A percentile compares a stretch with the other conserved stretches of the same genome.
phyloP scores from a whole-genome alignment of 2,888 invertebrate species.

The Idaea straminata region DNA sequence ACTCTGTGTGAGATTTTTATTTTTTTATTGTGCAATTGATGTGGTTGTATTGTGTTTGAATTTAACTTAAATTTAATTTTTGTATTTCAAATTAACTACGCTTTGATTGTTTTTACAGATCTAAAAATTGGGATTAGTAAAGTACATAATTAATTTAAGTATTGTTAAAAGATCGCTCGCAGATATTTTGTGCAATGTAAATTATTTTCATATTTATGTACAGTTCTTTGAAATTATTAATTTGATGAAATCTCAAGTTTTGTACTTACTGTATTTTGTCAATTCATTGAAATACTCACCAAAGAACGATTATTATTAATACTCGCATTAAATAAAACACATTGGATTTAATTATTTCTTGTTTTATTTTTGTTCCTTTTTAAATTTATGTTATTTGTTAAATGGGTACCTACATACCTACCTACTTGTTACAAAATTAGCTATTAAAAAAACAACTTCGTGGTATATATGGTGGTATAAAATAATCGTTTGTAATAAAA shows the following conservation, averaged over 20 bases:
- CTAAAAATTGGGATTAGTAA: neutral
- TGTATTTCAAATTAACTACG: neutral
- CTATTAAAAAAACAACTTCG: too few species aligned
- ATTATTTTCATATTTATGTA: neutral
- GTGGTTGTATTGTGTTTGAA: slow-evolving; percentile 4
- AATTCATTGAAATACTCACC: slow-evolving; percentile 63
- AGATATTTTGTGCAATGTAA: neutral
- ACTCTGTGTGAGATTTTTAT: slow-evolving; percentile 45
- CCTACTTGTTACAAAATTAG: too few species aligned
- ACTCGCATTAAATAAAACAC: slow-evolving; percentile 71
- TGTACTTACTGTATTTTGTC: slow-evolving; percentile 36
- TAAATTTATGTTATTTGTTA: too few species aligned
- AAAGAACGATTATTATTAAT: slow-evolving; percentile 72
- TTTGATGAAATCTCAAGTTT: slow-evolving; percentile 47
- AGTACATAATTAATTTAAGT: neutral
- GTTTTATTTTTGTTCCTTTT: slow-evolving; percentile 29
- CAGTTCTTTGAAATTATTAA: slow-evolving; percentile 16
- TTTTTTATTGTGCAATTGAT: slow-evolving; percentile 35
- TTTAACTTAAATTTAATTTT: too few species aligned
- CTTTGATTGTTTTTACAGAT: slow-evolving; percentile 7
- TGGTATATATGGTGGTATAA: too few species aligned
- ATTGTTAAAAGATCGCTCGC: neutral
- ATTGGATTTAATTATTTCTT: slow-evolving; percentile 48
- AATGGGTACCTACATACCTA: too few species aligned
- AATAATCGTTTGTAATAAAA: too few species aligned